phyloP scores from a whole-genome alignment of 2,888 invertebrate genomes.

The Punctoribates punctum region DNA sequence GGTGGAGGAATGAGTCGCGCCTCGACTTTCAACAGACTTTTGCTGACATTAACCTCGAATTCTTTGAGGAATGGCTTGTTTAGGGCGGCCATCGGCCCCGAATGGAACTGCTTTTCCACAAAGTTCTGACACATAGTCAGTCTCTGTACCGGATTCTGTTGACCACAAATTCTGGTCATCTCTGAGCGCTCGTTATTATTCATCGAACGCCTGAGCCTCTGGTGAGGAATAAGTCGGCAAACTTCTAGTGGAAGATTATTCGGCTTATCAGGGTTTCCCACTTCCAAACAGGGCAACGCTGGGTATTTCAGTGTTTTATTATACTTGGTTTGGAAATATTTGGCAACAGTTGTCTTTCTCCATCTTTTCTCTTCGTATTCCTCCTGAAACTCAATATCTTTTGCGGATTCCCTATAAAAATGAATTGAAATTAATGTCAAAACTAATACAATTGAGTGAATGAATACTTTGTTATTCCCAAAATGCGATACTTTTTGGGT shows the following conservation, averaged over 20 bases:
- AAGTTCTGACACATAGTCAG: constrained; percentile 37
- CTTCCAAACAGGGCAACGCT: constrained; percentile 46
- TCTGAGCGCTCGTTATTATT: constrained; percentile 44
- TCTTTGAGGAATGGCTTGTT: constrained; percentile 40
- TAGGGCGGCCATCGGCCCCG: constrained; percentile 13
- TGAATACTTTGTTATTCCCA: not conserved
- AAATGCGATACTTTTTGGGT: constrained; percentile 33
- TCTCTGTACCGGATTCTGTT: constrained; percentile 40
- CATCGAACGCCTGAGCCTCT: constrained; percentile 45
- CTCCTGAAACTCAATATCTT: not conserved
- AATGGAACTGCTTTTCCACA: constrained; percentile 7
- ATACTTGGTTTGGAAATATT: constrained; percentile 44
- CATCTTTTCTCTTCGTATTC: not conserved
- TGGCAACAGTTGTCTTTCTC: constrained; percentile 34
- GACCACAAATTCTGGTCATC: constrained; percentile 45
- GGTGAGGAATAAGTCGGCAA: constrained; percentile 45
- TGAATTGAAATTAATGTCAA: not conserved
- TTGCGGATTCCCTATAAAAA: not conserved
- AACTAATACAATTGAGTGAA: too few relatives aligned
- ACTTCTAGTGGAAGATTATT: constrained; percentile 46
- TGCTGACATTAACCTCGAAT: constrained; percentile 43
- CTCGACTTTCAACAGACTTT: constrained; percentile 35
- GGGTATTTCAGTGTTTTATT: constrained; percentile 38
- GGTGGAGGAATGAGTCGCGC: too few relatives aligned
- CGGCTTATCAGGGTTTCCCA: constrained; percentile 42